Evolutionary conservation across 2,113 vertebrate species (phyloP), one percentile per base, ranked within the genome.

Genomic region (Indicator maculatus): DNA sequence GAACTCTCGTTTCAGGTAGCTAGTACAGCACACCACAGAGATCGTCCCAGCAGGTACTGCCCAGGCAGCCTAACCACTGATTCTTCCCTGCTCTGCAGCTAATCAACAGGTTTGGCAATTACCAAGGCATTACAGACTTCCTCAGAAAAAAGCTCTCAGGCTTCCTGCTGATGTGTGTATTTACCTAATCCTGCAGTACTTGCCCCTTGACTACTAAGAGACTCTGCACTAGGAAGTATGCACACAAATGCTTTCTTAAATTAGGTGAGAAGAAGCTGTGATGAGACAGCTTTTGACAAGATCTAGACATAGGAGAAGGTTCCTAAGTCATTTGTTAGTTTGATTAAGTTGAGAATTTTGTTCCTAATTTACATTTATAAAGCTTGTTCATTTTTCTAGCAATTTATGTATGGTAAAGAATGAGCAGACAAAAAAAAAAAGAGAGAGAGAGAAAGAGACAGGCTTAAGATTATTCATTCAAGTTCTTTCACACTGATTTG

Each of bases 401-500:
- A 60, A 83, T 86, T 83, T 83, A 11, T 76, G 66, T 8, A 15
- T 71, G 38, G 45, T 67, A n/a, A 80, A 88, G 83, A 95, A 86
- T 31, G 19, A 91, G 47, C 15, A 78, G 23, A 45, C 31, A 44
- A 44, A 44, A 19, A 47, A 47, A 8, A 19, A 20, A 47, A 9
- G 4, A 58, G 21, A 36, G 30, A 27, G 39, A n/a, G 78, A 61
- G 50, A 70, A 67, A 50, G 28, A 58, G 27, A 75, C 16, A 52
- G n/a, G 47, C 53, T 88, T 83, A 66, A 91, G 80, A 83, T 86
- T 8, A 90, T 93, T 60, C 23, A 56, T 90, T 92, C 65, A 47
- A 65, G 26, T 75, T 74, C 58, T 67, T 74, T 69, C 73, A 53
- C 33, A n/a, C 66, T 83, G 47, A 92, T 83, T 96, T 95, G 83